Conservation (phyloP, 2,797 vertebrate species). For the Sardinella longiceps region DNA sequence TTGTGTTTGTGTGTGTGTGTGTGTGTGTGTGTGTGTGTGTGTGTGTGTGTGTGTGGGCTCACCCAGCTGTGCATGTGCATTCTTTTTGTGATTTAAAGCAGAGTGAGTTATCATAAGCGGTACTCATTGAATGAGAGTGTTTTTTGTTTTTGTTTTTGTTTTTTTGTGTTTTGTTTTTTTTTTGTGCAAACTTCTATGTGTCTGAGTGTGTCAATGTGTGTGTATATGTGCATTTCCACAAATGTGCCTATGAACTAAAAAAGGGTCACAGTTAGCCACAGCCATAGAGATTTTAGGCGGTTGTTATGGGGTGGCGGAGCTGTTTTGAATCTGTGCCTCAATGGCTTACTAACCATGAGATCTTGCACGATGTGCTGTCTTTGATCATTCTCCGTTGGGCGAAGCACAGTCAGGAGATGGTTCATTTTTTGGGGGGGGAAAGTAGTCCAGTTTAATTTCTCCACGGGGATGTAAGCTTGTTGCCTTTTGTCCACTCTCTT, state of each 20-base stretch:
- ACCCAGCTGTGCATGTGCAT: background rate
- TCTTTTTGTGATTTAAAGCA: background rate
- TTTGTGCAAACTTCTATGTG: background rate
- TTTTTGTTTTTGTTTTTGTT: slow-evolving; percentile 50
- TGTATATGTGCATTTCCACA: slow-evolving; percentile 76
- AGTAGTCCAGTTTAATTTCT: slow-evolving; percentile 41
- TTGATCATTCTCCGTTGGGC: slow-evolving; percentile 63
- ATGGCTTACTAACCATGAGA: slow-evolving; percentile 53
- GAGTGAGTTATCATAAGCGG: slow-evolving; percentile 3
- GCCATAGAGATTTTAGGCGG: slow-evolving; percentile 76
- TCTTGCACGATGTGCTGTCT: slow-evolving; percentile 38
- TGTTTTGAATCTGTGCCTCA: slow-evolving; percentile 58
- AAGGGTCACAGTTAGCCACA: slow-evolving; percentile 66
- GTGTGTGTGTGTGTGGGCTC: background rate
- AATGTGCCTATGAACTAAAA: slow-evolving; percentile 83
- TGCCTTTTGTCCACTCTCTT: slow-evolving; percentile 82
- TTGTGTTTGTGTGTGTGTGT: slow-evolving; percentile 55
- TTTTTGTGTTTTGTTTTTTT: slow-evolving; percentile 60
- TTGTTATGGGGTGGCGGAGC: slow-evolving; percentile 67
- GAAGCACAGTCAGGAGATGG: slow-evolving; percentile 74
- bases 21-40: background rate
- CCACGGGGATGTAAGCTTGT: slow-evolving; percentile 74
- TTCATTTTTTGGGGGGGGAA: slow-evolving; percentile 66
- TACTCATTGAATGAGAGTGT: slow-evolving; percentile 5
- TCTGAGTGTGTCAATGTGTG: slow-evolving; percentile 54